phyloP scores from a whole-genome alignment of 2,113 vertebrate genomes.

The Camelus dromedarius region DNA sequence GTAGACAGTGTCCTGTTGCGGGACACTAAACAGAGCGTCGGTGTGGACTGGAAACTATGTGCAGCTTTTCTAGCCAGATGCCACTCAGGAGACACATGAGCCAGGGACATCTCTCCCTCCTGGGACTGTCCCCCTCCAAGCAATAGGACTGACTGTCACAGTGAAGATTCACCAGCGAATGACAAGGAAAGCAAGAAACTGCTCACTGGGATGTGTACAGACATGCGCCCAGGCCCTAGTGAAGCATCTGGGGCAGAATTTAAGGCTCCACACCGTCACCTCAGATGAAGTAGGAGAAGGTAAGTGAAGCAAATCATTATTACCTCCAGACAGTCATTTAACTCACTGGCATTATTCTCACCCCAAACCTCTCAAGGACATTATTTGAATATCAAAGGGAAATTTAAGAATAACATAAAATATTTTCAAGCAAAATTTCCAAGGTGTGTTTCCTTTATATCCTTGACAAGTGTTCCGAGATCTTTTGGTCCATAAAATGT shows the following conservation, averaged over 20 bases:
- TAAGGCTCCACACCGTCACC: no score
- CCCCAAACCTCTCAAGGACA: not conserved
- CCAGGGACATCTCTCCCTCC: not conserved
- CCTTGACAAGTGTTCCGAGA: not conserved
- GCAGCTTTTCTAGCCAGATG: not conserved
- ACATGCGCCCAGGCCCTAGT: not conserved
- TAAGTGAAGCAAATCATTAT: not conserved
- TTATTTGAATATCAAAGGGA: not conserved
- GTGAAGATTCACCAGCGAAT: not conserved
- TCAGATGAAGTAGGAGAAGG: not conserved
- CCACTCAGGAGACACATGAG: not conserved
- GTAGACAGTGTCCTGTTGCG: not conserved
- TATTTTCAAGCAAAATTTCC: not conserved
- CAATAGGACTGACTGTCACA: not conserved
- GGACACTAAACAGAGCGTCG: no score
- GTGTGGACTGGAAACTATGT: not conserved
- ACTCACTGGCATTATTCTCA: not conserved
- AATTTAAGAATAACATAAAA: not conserved
- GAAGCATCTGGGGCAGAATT: not conserved
- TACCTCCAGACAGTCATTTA: not conserved
- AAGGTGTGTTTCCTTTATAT: not conserved
- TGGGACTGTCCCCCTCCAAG: not conserved
- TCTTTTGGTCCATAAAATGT: not conserved
- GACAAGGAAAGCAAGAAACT: not conserved
- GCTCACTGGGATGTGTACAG: not conserved